A percentile compares a stretch with the other conserved stretches of the same genome.
phyloP scores from a whole-genome alignment of 1,140 invertebrate genomes.

The Penaeus indicus region DNA sequence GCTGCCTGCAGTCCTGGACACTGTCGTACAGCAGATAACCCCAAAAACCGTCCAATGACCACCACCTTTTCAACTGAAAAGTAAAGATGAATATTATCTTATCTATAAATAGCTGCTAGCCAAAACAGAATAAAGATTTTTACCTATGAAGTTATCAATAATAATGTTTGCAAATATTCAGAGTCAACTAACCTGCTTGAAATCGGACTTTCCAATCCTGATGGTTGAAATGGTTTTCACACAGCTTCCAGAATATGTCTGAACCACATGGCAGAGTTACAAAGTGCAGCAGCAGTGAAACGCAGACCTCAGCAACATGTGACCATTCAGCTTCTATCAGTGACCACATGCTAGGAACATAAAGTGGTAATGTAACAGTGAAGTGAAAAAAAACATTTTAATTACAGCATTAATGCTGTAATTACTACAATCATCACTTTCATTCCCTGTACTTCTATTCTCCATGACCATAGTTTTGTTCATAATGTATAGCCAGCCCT shows the following conservation, averaged over 20 bases:
- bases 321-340: slow-evolving; percentile 92
- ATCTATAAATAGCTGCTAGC: slow-evolving; percentile 20
- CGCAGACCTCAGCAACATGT: slow-evolving; percentile 89
- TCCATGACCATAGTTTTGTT: too few relatives aligned
- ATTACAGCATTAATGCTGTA: background rate
- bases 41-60: slow-evolving; percentile 92
- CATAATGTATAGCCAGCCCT: too few relatives aligned
- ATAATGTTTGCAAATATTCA: background rate
- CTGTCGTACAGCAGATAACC: slow-evolving; percentile 86
- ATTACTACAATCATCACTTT: too few relatives aligned
- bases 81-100: slow-evolving; percentile 20
- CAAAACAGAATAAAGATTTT: background rate
- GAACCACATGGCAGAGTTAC: slow-evolving; percentile 91
- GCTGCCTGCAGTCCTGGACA: slow-evolving; percentile 91
- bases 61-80: slow-evolving; percentile 89
- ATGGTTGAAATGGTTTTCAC: slow-evolving; percentile 94
- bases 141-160: background rate
- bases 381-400: slow-evolving; percentile 8
- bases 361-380: background rate
- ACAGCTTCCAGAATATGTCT: slow-evolving; percentile 94
- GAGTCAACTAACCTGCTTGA: slow-evolving; percentile 78
- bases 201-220: slow-evolving; percentile 91
- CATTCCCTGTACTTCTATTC: too few relatives aligned
- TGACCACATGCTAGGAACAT: slow-evolving; percentile 86
- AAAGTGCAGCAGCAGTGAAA: slow-evolving; percentile 93